Percentiles rank a stretch among this genome's conserved stretches.
Conservation (phyloP, 2,888 invertebrate species). For the Morinoia aosen region DNA sequence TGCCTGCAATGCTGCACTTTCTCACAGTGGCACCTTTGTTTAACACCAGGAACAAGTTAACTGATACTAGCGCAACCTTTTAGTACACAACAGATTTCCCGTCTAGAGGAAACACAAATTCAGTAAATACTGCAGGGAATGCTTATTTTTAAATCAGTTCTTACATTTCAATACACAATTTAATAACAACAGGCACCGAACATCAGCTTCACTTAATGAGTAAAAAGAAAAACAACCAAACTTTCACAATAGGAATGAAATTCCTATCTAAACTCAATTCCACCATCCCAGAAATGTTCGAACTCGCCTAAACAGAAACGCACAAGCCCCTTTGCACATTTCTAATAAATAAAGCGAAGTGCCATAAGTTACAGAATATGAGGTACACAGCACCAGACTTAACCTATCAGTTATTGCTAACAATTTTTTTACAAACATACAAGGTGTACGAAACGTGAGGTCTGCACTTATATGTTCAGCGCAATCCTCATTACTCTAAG, state of each 20-base stretch:
- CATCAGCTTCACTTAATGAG: neutral
- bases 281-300: neutral
- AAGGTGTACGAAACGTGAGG: neutral
- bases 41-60: neutral
- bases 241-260: neutral
- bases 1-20: neutral
- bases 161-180: too few species aligned
- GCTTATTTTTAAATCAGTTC: too few species aligned
- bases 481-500: neutral
- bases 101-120: neutral
- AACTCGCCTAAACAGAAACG: neutral
- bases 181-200: neutral
- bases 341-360: neutral
- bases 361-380: neutral
- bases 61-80: neutral
- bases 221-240: neutral
- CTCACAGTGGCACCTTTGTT: neutral
- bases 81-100: neutral
- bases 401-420: constrained; percentile 4
- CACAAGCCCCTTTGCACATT: neutral
- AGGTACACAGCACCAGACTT: constrained; percentile 3
- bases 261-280: neutral
- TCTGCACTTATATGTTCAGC: neutral
- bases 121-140: neutral
- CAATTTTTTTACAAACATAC: constrained; percentile 3